Evolutionary conservation across 2,888 invertebrate species (phyloP), one percentile per base, ranked within the genome.

Genomic region (Protonemura montana): DNA sequence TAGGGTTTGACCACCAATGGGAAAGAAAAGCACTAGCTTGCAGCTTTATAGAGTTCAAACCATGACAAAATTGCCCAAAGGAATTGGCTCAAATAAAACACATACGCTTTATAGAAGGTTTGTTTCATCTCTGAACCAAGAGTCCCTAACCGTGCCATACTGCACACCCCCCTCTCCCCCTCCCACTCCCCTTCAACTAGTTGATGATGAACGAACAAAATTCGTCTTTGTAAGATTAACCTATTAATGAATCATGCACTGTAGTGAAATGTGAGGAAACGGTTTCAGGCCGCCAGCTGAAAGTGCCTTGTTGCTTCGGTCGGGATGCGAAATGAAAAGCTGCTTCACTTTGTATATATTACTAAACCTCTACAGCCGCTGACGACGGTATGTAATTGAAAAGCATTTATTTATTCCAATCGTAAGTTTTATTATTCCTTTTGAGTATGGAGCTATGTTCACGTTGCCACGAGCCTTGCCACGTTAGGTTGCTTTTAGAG

Each of bases 81-180:
- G 86, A 76, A 83, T 41, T 42, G 83, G 86, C 76, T 86, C 86
- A 86, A 86, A 86, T 86, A 86, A 41, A 86, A 59, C 59, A 59
- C 59, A 59, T 59, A 13, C 59, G 59, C 59, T 59, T 59, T 59
- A 59, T 59, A 59, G 13, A 59, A 5, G 59, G 6, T 21, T 59
- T 59, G 21, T 59, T 21, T 59, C 13, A 21, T 59, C 21, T 21
- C 59, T 21, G 21, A 21, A 10, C 13, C 21, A 10, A n/a, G n/a
- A n/a, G n/a, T n/a, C 59, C 59, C 13, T 21, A 10, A 10, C 59
- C 83, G 35, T 86, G 16, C 35, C 83, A 13, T 13, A 26, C 28
- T 42, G n/a, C 41, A n/a, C 42, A 6, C 28, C 85, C 59, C 25
- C 13, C n/a, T 7, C 85, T 0, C 26, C 84, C 41, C 59, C 59